Evolutionary conservation across 2,113 vertebrate genomes (phyloP), one percentile per base, ranked within the genome.

Genomic region (Spea bombifrons): DNA sequence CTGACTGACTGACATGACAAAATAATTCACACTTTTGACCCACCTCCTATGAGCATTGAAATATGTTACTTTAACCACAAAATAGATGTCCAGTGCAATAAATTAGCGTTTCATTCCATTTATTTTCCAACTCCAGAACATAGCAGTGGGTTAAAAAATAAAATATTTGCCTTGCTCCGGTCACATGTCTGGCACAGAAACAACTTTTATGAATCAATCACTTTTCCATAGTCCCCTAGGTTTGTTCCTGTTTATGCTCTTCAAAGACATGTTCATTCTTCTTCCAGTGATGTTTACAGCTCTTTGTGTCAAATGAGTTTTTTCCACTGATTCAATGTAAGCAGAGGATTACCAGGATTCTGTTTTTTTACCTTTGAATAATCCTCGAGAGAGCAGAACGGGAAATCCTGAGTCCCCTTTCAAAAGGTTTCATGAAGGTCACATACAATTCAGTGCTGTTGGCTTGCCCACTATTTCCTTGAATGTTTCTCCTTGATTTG

Each of bases 271-370:
- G 50, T 72, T 69, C 53, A 76, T 53, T 15, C 66, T 70, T 17
- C 10, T 47, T 70, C 4, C 69, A 66, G 76, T 8, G 15, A 46
- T 66, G 76, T 63, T 79, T 79, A 57, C 48, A 79, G 30, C 66
- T 73, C 61, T 49, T 66, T 55, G 69, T n/a, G 7, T 79, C 50
- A 72, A 79, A 79, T 66, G 59, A 70, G 72, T 79, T 73, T 65
- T 79, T 79, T 79, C 76, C 76, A 79, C 55, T 72, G 69, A n/a
- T 6, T n/a, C 47, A 73, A 66, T 57, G 50, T 73, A 79, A 73
- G 71, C 70, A 79, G 65, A 76, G 53, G 75, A 76, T 79, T 79
- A 66, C 13, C 17, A 47, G 44, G 43, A 72, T 73, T 79, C 61
- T 66, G 7, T 45, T 61, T 48, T 70, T 78, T 72, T 66, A 66